Base-by-base conservation (phyloP, 2,113 vertebrate species). In the Danionella cerebrum region DNA sequence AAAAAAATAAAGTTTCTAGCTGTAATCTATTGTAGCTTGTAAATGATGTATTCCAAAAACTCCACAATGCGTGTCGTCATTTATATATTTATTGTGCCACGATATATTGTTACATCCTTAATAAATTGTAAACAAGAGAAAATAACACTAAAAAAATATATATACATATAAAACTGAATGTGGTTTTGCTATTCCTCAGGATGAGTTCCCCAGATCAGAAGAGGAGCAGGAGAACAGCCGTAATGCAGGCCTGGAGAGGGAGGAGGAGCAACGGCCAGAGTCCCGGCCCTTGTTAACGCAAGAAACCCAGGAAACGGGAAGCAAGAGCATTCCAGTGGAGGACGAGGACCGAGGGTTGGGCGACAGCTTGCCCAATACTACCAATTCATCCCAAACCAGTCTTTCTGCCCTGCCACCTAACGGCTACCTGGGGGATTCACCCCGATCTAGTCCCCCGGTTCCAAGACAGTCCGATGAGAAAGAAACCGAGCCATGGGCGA, bases 321-420 rank as follows among this genome's bases (percentile, higher is more conserved):
- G 74, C 62, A 88, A 89, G 77, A 73, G 82, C 16, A 80, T 87
- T 6, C 73, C 84, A 2, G 69, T 82, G 1, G 89, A 90, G n/a
- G 89, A 90, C 2, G 89, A 90, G 63, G 89, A 90, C 80, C 55
- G 85, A 6, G 88, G 89, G 3, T 76, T 90, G 0, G 89, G 89
- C 3, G 87, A 89, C 81, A 90, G 89, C 65, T 73, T 90, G 42
- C 87, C 89, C 54, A 90, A 90, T 83, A 90, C 89, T 31, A 89
- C 89, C 5, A 90, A 82, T 44, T 90, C 89, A 0, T 90, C 89
- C 38, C 89, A 90, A 18, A 89, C 88, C 12, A 90, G 88, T 69
- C 78, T 89, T 36, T 84, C 86, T 0, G 86, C 79, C 2, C 76
- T 85, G 67, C 86, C 86, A 35, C 19, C 19, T 35, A 1, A 4